Conservation (phyloP, 2,113 vertebrate species). For the Nanorana parkeri region DNA sequence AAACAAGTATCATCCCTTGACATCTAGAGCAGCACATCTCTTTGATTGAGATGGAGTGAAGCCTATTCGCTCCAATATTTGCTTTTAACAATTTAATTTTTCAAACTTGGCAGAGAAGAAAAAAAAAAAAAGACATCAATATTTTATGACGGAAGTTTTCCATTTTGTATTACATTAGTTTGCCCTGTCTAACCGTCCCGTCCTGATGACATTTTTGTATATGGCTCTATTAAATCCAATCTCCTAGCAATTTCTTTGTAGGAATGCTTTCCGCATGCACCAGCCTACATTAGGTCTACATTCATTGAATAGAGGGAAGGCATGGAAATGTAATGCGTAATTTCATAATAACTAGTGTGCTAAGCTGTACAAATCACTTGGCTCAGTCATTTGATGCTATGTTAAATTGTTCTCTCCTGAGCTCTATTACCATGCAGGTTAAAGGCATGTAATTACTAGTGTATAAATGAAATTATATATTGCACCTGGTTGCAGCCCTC, state of each 20-base stretch:
- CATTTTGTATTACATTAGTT: conserved; percentile 64
- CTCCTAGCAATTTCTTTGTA: background rate
- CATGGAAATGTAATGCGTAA: background rate
- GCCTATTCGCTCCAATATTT: conserved; percentile 81
- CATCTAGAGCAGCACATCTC: conserved; percentile 73
- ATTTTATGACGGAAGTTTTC: conserved; percentile 73
- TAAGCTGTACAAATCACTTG: background rate
- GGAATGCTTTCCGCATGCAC: background rate
- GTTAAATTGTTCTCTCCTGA: background rate
- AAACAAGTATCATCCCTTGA: conserved; percentile 75
- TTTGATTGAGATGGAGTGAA: conserved; percentile 80
- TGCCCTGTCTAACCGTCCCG: conserved; percentile 58
- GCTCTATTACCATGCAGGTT: background rate
- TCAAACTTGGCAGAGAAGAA: conserved; percentile 67
- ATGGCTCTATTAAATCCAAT: conserved; percentile 17
- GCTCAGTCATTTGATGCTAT: background rate
- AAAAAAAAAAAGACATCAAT: conserved; percentile 67
- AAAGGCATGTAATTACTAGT: background rate
- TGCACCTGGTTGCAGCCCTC: background rate
- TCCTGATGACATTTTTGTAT: conserved; percentile 39
- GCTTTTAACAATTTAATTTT: conserved; percentile 85
- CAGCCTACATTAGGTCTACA: conserved; percentile 1
- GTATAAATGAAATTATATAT: background rate
- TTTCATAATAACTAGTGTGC: background rate
- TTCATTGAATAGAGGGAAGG: background rate